Conservation (phyloP, 1,140 invertebrate genomes). For the Nebria ingens region DNA sequence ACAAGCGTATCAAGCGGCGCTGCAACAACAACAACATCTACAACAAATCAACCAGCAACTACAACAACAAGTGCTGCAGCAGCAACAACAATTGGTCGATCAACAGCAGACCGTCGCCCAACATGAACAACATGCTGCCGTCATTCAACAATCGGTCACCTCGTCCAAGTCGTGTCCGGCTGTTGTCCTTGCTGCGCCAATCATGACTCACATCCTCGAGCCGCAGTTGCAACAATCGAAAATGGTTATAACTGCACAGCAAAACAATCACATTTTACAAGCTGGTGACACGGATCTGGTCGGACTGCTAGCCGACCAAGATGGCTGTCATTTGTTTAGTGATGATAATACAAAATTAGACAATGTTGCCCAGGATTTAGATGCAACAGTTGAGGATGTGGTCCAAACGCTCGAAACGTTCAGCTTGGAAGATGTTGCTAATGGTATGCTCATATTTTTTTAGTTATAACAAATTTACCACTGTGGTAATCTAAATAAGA, state of each 20-base stretch:
- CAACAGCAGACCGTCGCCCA: slow-evolving; percentile 28
- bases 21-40: slow-evolving; percentile 30
- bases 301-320: slow-evolving; percentile 17
- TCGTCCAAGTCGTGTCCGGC: slow-evolving; percentile 15
- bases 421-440: slow-evolving; percentile 38
- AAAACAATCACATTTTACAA: slow-evolving; percentile 1
- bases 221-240: slow-evolving; percentile 34
- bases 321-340: slow-evolving; percentile 23
- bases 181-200: slow-evolving; percentile 13
- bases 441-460: slow-evolving; percentile 29
- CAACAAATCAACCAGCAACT: slow-evolving; percentile 26
- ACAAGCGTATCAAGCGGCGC: slow-evolving; percentile 26
- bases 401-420: slow-evolving; percentile 45
- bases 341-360: slow-evolving; percentile 29
- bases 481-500: no score
- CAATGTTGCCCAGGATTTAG: slow-evolving; percentile 35
- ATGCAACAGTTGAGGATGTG: slow-evolving; percentile 39
- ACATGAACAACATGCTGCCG: slow-evolving; percentile 31
- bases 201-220: slow-evolving; percentile 11
- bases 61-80: slow-evolving; percentile 35
- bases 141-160: slow-evolving; percentile 33
- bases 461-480: background rate
- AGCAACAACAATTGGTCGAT: slow-evolving; percentile 30
- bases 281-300: slow-evolving; percentile 9
- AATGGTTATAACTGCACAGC: slow-evolving; percentile 29